These are phyloP conservation scores for Etheostoma cragini DNA, from an alignment of 2,113 vertebrate species.

Conservation along the genomic window DNA sequence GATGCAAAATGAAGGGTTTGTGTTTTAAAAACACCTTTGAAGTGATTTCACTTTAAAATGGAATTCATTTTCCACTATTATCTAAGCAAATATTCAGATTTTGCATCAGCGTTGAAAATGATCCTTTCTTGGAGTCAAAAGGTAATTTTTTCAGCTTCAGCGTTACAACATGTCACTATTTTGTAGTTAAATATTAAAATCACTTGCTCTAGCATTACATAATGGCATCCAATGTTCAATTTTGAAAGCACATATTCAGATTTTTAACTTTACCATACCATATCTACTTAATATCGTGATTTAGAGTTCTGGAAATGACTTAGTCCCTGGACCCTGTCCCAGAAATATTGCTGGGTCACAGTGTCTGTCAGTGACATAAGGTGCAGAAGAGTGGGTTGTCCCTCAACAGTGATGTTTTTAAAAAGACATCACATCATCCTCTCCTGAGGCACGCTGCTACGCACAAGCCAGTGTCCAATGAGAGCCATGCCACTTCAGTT, in stretches of 20 bases:
- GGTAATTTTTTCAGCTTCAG: not conserved
- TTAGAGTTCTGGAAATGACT: too few relatives aligned
- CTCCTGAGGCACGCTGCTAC: slow-evolving; percentile 24
- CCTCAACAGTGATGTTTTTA: slow-evolving; percentile 52
- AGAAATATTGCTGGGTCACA: slow-evolving; percentile 19
- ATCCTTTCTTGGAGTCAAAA: fast-evolving
- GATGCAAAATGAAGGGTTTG: not conserved
- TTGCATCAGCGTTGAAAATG: not conserved
- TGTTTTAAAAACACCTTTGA: not conserved
- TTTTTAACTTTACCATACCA: not conserved
- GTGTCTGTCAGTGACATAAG: slow-evolving; percentile 17
- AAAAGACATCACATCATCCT: slow-evolving; percentile 68
- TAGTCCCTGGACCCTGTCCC: not conserved
- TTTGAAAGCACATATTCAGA: not conserved
- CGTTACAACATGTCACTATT: not conserved
- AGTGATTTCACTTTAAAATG: not conserved
- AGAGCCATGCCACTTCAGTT: slow-evolving; percentile 30
- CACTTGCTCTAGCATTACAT: not conserved
- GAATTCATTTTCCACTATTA: not conserved
- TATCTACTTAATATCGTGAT: not conserved
- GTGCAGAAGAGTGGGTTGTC: slow-evolving; percentile 44
- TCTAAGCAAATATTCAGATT: not conserved
- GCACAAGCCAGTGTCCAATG: slow-evolving; percentile 21
- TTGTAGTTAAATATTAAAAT: not conserved
- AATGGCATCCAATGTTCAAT: too few relatives aligned